These are phyloP conservation scores for Nothocercus nigrocapillus DNA, from an alignment of 2,113 vertebrate genomes.

Conservation along the genomic window DNA sequence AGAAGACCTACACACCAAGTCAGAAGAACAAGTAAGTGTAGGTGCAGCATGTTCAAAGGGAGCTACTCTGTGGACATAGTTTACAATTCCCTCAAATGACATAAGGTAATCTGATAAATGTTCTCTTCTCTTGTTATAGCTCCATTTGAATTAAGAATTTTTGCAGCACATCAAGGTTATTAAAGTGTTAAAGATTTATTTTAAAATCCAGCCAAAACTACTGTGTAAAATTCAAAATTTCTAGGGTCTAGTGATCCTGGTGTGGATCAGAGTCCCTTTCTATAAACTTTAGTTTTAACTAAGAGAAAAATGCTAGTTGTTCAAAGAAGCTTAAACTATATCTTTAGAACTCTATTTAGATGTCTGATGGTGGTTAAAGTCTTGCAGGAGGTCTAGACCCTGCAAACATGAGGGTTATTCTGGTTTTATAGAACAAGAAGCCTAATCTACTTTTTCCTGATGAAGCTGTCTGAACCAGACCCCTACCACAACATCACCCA, in stretches of 20 bases:
- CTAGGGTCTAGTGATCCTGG: neutral
- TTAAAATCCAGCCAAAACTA: neutral
- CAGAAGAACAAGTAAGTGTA: neutral
- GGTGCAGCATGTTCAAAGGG: neutral
- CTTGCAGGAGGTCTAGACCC: neutral
- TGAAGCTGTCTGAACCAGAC: neutral
- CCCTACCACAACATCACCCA: neutral
- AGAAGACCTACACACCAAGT: neutral
- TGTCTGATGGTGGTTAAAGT: too few relatives aligned
- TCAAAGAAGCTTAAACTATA: neutral
- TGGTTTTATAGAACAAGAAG: neutral
- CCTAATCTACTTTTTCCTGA: neutral
- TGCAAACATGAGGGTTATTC: neutral
- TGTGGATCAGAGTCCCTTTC: neutral
- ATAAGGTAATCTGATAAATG: neutral
- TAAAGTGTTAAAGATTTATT: neutral
- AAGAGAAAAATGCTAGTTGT: neutral
- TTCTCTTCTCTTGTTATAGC: neutral
- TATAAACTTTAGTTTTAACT: neutral
- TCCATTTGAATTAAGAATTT: neutral
- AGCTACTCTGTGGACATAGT: neutral
- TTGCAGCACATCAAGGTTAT: neutral
- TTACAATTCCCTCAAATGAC: neutral
- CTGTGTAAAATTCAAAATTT: neutral
- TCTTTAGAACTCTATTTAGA: neutral